A percentile compares a stretch with the other conserved stretches of the same genome.
These are phyloP conservation scores for Xiphorhynchus erythropygius DNA, from an alignment of 2,797 vertebrate species.

Conservation along the genomic window DNA sequence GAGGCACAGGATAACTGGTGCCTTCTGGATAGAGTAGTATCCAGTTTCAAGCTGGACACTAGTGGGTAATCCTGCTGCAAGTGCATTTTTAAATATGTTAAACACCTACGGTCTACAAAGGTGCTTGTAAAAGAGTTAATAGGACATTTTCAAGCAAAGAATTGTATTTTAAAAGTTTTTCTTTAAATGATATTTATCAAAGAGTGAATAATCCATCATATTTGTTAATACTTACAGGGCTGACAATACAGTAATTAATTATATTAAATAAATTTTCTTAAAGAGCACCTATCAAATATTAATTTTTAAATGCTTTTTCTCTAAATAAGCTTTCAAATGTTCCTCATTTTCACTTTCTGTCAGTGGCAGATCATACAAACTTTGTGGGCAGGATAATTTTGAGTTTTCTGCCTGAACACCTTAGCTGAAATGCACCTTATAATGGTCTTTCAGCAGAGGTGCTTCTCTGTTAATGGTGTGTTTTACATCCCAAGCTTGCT, in stretches of 20 bases:
- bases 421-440: neutral
- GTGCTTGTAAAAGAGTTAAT: neutral
- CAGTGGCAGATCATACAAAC: neutral
- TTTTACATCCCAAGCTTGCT: neutral
- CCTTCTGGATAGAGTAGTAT: neutral
- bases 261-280: neutral
- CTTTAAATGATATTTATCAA: neutral
- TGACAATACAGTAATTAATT: neutral
- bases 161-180: neutral
- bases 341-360: neutral
- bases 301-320: neutral
- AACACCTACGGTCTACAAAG: neutral
- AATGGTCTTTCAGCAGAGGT: neutral
- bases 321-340: neutral
- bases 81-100: neutral
- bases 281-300: neutral
- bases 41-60: neutral
- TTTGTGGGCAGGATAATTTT: neutral
- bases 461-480: neutral
- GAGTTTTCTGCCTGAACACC: neutral
- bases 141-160: neutral
- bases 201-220: neutral
- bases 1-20: neutral
- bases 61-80: neutral
- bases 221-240: neutral